phyloP scores from a whole-genome alignment of 2,888 invertebrate species.

The Agelastica alni region DNA sequence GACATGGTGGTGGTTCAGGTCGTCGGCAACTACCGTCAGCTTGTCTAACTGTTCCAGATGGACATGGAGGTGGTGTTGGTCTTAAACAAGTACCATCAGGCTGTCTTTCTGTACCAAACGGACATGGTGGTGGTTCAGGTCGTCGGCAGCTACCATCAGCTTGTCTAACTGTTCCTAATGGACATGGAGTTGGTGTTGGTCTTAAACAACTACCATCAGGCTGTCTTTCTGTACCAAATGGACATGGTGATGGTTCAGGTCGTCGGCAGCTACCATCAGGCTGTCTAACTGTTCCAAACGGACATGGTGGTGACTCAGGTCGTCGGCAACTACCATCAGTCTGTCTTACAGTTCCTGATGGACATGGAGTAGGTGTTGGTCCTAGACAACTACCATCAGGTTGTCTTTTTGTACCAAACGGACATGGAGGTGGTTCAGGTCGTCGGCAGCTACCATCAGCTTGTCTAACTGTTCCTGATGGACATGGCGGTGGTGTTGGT shows the following conservation, averaged over 20 bases:
- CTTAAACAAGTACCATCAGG: conserved; percentile 21
- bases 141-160: conserved; percentile 22
- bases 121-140: conserved; percentile 20
- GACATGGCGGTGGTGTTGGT: conserved; percentile 23
- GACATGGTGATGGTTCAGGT: conserved; percentile 21
- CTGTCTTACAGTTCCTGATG: conserved; percentile 7
- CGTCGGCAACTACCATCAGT: conserved; percentile 14
- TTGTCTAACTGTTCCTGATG: conserved; percentile 18
- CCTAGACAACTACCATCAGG: conserved; percentile 18
- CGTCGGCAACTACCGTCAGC: conserved; percentile 23
- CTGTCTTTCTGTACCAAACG: conserved; percentile 8
- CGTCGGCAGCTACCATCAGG: conserved; percentile 20
- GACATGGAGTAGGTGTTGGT: conserved; percentile 17
- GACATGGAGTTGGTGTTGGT: conserved; percentile 25
- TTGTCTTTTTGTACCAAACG: conserved; percentile 12
- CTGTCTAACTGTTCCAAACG: conserved; percentile 17
- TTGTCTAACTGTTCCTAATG: conserved; percentile 11
- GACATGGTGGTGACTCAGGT: conserved; percentile 22
- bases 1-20: conserved; percentile 25
- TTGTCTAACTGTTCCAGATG: conserved; percentile 21
- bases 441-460: conserved; percentile 23
- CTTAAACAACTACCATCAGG: conserved; percentile 20
- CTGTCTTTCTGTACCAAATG: conserved; percentile 23
- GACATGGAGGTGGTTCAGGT: conserved; percentile 22
- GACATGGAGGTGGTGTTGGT: conserved; percentile 22